Evolutionary conservation across 1,140 invertebrate species (phyloP).

Genomic region (Thrips palmi): DNA sequence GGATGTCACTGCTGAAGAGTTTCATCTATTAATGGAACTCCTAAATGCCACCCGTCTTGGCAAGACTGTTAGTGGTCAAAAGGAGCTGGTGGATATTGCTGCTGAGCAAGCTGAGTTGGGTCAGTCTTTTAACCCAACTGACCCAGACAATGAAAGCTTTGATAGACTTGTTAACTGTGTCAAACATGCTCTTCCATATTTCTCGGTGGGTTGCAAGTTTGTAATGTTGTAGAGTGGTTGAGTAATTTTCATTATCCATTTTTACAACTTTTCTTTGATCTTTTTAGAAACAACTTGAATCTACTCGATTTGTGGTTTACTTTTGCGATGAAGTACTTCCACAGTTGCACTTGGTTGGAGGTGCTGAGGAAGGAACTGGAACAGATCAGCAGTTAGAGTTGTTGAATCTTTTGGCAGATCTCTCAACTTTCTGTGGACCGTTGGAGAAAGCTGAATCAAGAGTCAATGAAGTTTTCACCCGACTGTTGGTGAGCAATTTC

Average conservation of each 20-base stretch:
- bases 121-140: constrained; percentile 52
- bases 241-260: constrained; percentile 5
- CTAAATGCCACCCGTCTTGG: constrained; percentile 61
- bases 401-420: constrained; percentile 74
- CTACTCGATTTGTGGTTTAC: constrained; percentile 68
- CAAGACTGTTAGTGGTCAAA: constrained; percentile 61
- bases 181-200: constrained; percentile 65
- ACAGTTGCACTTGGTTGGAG: constrained; percentile 23
- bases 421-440: constrained; percentile 53
- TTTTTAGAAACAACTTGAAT: constrained; percentile 68
- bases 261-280: constrained; percentile 16
- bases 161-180: constrained; percentile 70
- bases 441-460: constrained; percentile 54
- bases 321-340: constrained; percentile 73
- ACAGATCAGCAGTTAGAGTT: constrained; percentile 60
- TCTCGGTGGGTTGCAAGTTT: constrained; percentile 50
- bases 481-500: constrained; percentile 65
- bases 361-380: constrained; percentile 31
- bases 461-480: constrained; percentile 54
- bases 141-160: constrained; percentile 53
- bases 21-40: constrained; percentile 73
- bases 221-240: background rate
- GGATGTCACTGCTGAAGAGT: constrained; percentile 84
- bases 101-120: constrained; percentile 63
- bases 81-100: constrained; percentile 69